phyloP scores from a whole-genome alignment of 2,113 vertebrate genomes.

The Himantopus leucocephalus region DNA sequence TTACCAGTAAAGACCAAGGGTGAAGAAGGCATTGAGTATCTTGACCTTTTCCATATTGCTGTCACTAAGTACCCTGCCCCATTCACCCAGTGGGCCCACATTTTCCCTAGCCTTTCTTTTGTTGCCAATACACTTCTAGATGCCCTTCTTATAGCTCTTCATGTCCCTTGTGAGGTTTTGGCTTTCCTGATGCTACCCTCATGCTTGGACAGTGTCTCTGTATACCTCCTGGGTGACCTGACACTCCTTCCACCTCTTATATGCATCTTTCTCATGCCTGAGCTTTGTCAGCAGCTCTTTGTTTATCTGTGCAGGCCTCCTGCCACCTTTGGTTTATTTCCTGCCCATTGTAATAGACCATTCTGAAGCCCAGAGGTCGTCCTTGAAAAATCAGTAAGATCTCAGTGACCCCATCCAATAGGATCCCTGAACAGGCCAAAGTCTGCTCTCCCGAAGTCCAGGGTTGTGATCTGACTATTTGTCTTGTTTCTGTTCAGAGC shows the following conservation, averaged over 20 bases:
- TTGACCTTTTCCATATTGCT: background rate
- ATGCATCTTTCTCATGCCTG: background rate
- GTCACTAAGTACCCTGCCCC: background rate
- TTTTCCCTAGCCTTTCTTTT: background rate
- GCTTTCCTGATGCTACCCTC: background rate
- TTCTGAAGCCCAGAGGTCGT: background rate
- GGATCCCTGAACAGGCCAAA: background rate
- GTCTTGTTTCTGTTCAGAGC: background rate
- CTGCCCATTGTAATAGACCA: background rate
- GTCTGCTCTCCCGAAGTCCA: background rate
- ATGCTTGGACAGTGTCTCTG: background rate
- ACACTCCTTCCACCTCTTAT: background rate
- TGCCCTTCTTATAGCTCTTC: background rate
- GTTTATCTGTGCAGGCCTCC: background rate
- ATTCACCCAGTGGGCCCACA: background rate
- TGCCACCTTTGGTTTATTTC: background rate
- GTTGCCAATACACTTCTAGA: background rate
- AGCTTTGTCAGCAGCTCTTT: background rate
- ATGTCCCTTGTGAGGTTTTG: background rate
- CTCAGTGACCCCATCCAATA: background rate
- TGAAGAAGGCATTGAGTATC: background rate
- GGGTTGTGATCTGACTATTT: background rate
- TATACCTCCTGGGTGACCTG: background rate
- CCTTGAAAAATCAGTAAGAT: background rate
- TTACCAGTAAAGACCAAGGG: background rate